A percentile compares a stretch with the other conserved stretches of the same genome.
These are phyloP conservation scores for Mola mola DNA, from an alignment of 2,113 vertebrate species.

Conservation along the genomic window DNA sequence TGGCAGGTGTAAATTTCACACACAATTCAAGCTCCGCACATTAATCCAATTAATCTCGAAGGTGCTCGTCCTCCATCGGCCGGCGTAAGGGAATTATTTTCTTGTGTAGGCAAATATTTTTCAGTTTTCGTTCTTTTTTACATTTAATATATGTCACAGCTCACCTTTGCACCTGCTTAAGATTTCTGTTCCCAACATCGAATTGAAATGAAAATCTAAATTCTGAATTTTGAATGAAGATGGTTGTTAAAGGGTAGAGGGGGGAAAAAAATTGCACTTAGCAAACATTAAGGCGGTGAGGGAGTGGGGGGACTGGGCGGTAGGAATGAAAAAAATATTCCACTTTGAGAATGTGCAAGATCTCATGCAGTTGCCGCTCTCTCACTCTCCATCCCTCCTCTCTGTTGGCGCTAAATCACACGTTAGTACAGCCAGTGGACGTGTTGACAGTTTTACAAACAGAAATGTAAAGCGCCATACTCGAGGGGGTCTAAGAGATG, in stretches of 20 bases:
- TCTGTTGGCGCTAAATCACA: conserved; percentile 84
- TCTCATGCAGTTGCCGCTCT: conserved; percentile 82
- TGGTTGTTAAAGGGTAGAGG: conserved; percentile 10
- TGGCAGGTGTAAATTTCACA: conserved; percentile 80
- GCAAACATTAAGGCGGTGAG: conserved; percentile 27
- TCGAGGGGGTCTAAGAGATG: conserved; percentile 77
- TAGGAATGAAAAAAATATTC: conserved; percentile 70
- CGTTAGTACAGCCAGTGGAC: conserved; percentile 82
- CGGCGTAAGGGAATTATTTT: no score
- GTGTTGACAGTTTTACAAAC: conserved; percentile 86
- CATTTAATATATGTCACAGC: no score
- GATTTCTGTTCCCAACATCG: no score
- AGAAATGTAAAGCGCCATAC: conserved; percentile 83
- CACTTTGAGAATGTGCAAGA: conserved; percentile 80
- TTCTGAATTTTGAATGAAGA: background rate
- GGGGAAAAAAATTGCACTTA: conserved; percentile 25
- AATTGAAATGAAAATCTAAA: no score
- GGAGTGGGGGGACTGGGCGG: conserved; percentile 40
- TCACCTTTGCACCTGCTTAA: no score
- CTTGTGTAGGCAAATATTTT: no score
- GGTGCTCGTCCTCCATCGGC: conserved; percentile 33
- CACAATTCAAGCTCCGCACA: conserved; percentile 58
- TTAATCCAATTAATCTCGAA: conserved; percentile 79
- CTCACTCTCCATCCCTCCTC: conserved; percentile 78
- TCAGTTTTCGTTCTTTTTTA: no score